These are phyloP conservation scores for Tenthredo scrophulariae DNA, from an alignment of 2,888 invertebrate genomes.

Conservation along the genomic window DNA sequence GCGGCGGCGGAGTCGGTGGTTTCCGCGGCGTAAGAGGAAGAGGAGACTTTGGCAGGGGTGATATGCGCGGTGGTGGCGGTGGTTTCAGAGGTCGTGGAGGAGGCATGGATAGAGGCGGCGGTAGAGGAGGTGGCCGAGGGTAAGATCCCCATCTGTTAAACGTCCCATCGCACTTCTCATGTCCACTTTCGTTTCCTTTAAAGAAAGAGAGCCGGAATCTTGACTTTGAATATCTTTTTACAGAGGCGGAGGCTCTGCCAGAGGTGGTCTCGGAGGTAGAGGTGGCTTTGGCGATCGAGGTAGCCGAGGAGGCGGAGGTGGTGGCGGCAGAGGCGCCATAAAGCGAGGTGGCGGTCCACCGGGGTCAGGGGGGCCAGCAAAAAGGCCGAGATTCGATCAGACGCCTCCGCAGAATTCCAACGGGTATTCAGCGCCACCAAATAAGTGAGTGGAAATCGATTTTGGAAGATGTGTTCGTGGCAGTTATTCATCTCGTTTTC, in stretches of 20 bases:
- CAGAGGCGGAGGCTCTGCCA: conserved; percentile 58
- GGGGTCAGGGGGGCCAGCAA: conserved; percentile 81
- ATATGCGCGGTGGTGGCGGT: conserved; percentile 71
- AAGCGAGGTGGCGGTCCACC: conserved; percentile 80
- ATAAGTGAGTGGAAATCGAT: conserved; percentile 58
- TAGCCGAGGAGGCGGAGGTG: conserved; percentile 78
- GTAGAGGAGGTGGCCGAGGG: conserved; percentile 79
- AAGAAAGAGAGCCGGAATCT: not conserved
- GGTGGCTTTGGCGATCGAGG: conserved; percentile 79
- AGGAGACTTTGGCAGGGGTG: conserved; percentile 76
- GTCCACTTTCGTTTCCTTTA: not conserved
- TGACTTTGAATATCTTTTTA: not conserved
- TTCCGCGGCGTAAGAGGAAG: conserved; percentile 71
- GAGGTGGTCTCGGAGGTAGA: conserved; percentile 74
- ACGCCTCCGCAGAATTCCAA: conserved; percentile 73
- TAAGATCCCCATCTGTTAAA: conserved; percentile 52
- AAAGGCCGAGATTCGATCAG: conserved; percentile 78
- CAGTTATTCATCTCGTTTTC: conserved; percentile 43
- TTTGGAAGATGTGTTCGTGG: not conserved
- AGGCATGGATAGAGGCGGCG: conserved; percentile 78
- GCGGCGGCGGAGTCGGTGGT: conserved; percentile 67
- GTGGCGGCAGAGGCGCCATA: conserved; percentile 76
- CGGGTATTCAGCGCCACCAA: conserved; percentile 72
- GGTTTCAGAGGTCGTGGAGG: conserved; percentile 74
- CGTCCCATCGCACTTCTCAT: not conserved